A percentile compares a stretch with the other conserved stretches of the same genome.
phyloP scores from a whole-genome alignment of 2,113 vertebrate species.

The Pandion haliaetus region DNA sequence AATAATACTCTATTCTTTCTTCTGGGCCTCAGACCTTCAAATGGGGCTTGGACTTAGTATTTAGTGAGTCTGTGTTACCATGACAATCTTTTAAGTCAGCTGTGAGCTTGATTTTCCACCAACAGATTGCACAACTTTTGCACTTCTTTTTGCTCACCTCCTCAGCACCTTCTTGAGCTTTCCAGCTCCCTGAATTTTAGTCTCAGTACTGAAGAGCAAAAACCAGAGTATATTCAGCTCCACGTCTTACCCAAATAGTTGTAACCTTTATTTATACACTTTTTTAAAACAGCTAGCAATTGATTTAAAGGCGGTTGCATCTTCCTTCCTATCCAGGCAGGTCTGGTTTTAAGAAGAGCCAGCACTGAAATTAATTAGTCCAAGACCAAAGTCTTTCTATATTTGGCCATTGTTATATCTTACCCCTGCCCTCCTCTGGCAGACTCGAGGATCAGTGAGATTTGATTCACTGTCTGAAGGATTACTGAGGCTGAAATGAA shows the following conservation, averaged over 20 bases:
- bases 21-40: conserved; percentile 6
- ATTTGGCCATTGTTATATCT: background rate
- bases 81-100: conserved; percentile 35
- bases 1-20: conserved; percentile 43
- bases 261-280: background rate
- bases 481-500: background rate
- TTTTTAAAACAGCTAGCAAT: background rate
- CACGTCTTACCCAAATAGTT: background rate
- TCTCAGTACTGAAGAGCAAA: background rate
- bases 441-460: background rate
- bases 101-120: background rate
- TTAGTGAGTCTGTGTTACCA: conserved; percentile 57
- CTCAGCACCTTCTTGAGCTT: background rate
- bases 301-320: background rate
- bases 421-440: background rate
- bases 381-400: background rate
- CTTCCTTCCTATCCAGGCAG: background rate
- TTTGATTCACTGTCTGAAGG: background rate
- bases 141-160: background rate
- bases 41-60: conserved; percentile 44
- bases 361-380: background rate
- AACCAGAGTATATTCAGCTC: background rate
- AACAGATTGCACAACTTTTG: background rate
- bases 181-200: background rate
- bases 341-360: background rate